Evolutionary conservation across 92 coral and sea anemone genomes (phyloP), one percentile per base, ranked within the genome.

Genomic region (Bergia sp.): DNA sequence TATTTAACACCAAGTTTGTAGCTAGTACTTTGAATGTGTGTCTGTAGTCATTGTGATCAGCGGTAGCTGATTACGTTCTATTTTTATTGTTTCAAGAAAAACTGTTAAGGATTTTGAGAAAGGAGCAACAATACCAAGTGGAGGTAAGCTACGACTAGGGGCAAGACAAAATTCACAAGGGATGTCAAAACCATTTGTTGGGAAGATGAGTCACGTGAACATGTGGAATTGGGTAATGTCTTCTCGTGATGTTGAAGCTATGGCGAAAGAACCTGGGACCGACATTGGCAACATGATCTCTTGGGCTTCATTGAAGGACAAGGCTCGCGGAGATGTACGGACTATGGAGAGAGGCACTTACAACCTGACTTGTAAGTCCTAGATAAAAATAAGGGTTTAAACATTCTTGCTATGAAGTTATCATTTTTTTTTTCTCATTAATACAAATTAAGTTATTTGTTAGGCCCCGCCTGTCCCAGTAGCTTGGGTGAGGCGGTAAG

Each of bases 211-310:
- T 55, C 85, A 80, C 72, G 72, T 80, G 3, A 80, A 80, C 72
- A 37, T 80, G 71, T 80, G 85, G 85, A 53, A 10, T 37, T 53
- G 37, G 72, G 85, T 0, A 37, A 3, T 80, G 1, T 1, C 0
- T 57, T 43, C 71, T 38, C 1, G 13, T 38, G 4, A 36, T 15
- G 37, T 80, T 55, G 85, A 80, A 38, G 72, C 85, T 4, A 80
- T 80, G 85, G 85, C 85, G 20, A 80, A 58, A 8, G 44, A 80
- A 5, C 85, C 85, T 55, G 85, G 85, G 29, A 80, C 85, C 12
- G 85, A 80, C 57, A 15, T 16, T 15, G 85, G 85, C 40, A 12
- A 80, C 85, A 0, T 80, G 23, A 80, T 80, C 36, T 57, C 85
- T 80, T 80, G 85, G 85, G 29, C 45, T 15, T 15, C 39, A 36